These are phyloP conservation scores for Meleagris gallopavo DNA, from an alignment of 2,113 vertebrate species.

Conservation along the genomic window DNA sequence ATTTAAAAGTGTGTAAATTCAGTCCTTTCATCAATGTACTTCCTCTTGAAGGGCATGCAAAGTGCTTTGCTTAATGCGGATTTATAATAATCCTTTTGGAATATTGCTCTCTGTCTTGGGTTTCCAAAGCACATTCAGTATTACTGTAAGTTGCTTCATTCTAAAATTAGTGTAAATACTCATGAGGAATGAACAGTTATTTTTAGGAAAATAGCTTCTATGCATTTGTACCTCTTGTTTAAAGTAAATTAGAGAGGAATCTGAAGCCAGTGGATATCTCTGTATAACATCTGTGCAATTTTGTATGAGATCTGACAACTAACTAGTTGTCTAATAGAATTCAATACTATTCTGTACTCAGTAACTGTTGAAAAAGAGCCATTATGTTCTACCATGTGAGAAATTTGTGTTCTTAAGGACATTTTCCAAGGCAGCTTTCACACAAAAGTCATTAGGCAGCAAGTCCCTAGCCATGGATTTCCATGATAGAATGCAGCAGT, in stretches of 20 bases:
- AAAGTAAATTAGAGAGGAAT: neutral
- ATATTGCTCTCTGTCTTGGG: neutral
- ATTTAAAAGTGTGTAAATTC: neutral
- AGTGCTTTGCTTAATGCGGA: neutral
- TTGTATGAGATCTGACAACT: neutral
- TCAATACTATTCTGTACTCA: neutral
- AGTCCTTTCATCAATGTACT: neutral
- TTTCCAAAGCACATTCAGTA: neutral
- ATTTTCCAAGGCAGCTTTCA: conserved; percentile 52
- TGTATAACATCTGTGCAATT: neutral
- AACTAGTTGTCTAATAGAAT: neutral
- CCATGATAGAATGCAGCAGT: neutral
- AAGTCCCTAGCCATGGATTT: conserved; percentile 47
- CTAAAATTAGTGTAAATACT: neutral
- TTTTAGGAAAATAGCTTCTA: neutral
- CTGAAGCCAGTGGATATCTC: neutral
- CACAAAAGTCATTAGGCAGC: conserved; percentile 25
- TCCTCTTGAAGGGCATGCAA: neutral
- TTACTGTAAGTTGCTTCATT: neutral
- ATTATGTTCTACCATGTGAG: conserved; percentile 38
- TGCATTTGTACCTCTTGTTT: neutral
- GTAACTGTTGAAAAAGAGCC: conserved; percentile 25
- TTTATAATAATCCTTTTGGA: neutral
- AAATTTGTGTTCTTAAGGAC: conserved; percentile 54
- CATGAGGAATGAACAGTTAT: neutral